Percentiles rank a stretch among this genome's conserved stretches.
These are phyloP conservation scores for Bothrops alternatus DNA, from an alignment of 2,797 vertebrate genomes.

Conservation along the genomic window DNA sequence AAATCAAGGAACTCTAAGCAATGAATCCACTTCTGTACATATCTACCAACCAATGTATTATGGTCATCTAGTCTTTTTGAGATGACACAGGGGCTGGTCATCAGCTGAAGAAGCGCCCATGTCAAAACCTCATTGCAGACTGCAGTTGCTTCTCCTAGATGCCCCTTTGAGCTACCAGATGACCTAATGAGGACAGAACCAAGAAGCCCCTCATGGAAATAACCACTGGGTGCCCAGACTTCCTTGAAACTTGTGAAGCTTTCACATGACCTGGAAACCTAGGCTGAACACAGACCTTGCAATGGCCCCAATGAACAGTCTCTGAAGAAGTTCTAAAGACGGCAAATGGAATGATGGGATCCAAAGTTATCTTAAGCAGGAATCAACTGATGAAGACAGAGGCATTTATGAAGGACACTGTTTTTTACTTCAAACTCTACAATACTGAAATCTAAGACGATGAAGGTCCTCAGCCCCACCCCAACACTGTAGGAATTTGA, in stretches of 20 bases:
- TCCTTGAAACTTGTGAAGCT: background rate
- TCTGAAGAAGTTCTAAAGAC: background rate
- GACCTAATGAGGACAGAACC: background rate
- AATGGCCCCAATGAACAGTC: too few species aligned
- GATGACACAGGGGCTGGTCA: background rate
- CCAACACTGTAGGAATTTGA: background rate
- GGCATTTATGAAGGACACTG: constrained; percentile 17
- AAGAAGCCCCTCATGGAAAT: background rate
- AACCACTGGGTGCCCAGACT: background rate
- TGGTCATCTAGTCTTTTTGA: background rate
- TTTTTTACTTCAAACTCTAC: background rate
- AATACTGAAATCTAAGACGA: background rate
- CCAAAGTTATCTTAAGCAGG: background rate
- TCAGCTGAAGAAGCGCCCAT: background rate
- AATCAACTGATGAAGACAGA: constrained; percentile 3
- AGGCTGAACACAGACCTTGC: too few species aligned
- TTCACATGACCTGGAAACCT: background rate
- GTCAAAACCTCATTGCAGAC: background rate
- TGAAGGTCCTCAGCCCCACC: background rate
- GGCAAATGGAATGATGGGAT: background rate
- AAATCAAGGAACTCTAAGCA: background rate
- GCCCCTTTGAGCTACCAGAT: background rate
- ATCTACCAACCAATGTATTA: too few species aligned
- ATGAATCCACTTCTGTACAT: background rate
- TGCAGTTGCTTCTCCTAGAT: background rate